Evolutionary conservation across 2,797 vertebrate genomes (phyloP).

Genomic region (Sorex maritimensis): DNA sequence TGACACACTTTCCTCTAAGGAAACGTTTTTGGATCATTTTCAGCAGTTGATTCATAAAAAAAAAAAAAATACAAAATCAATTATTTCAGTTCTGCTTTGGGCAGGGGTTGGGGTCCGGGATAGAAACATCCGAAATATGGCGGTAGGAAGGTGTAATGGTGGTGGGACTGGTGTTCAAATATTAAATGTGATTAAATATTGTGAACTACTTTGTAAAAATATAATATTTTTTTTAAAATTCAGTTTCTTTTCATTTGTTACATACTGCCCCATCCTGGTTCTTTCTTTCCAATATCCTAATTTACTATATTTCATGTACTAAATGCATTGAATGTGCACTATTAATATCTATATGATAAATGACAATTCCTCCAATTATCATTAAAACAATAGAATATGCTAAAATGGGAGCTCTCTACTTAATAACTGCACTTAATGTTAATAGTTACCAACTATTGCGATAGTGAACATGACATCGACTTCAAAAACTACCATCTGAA

Average conservation of each 20-base stretch:
- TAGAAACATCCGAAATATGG: too few relatives aligned
- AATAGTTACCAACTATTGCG: conserved; percentile 13
- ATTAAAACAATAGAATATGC: conserved; percentile 45
- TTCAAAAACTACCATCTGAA: neutral
- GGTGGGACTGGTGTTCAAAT: too few relatives aligned
- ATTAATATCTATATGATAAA: conserved; percentile 48
- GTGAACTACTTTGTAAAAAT: neutral
- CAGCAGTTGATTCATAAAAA: too few relatives aligned
- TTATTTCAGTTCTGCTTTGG: too few relatives aligned
- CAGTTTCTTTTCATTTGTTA: conserved; percentile 9
- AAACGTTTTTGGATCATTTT: too few relatives aligned
- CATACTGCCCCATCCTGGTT: neutral
- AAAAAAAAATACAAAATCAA: too few relatives aligned
- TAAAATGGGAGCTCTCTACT: neutral
- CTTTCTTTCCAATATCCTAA: conserved; percentile 50
- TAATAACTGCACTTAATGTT: conserved; percentile 24
- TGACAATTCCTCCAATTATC: conserved; percentile 51
- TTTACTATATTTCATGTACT: conserved; percentile 33
- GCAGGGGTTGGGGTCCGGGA: too few relatives aligned
- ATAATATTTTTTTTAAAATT: neutral
- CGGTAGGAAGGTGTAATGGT: too few relatives aligned
- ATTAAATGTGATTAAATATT: too few relatives aligned
- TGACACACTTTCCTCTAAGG: too few relatives aligned
- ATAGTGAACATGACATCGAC: neutral
- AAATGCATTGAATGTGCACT: neutral